Evolutionary conservation across 2,113 vertebrate genomes (phyloP).

Genomic region (Daboia siamensis): DNA sequence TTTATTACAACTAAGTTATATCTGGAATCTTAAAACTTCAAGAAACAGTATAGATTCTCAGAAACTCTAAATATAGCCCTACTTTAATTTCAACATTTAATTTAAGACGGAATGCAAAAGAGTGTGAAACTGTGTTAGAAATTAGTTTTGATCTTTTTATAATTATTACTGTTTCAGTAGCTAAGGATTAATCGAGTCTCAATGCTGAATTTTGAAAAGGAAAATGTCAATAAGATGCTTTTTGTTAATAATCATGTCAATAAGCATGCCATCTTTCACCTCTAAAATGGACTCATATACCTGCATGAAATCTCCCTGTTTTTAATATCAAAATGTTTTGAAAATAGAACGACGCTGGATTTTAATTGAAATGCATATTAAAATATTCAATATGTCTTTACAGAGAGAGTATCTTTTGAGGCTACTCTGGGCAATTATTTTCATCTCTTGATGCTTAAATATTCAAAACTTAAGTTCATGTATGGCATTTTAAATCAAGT

Average conservation of each 20-base stretch:
- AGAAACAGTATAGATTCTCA: not conserved
- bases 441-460: not conserved
- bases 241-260: slow-evolving; percentile 23
- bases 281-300: slow-evolving; percentile 29
- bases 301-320: not conserved
- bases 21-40: not conserved
- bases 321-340: slow-evolving; percentile 23
- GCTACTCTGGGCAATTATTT: slow-evolving; percentile 1
- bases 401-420: not conserved
- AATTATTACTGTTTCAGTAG: not conserved
- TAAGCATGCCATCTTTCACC: not conserved
- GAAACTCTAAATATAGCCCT: not conserved
- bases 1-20: not conserved
- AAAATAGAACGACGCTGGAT: slow-evolving; percentile 6
- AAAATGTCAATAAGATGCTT: slow-evolving; percentile 20
- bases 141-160: not conserved
- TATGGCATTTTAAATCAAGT: slow-evolving; percentile 14
- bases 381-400: slow-evolving; percentile 3
- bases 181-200: not conserved
- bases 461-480: slow-evolving; percentile 14
- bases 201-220: not conserved
- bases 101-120: not conserved
- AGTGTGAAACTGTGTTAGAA: not conserved
- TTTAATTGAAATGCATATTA: slow-evolving; percentile 11
- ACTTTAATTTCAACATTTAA: not conserved